A percentile compares a stretch with the other conserved stretches of the same genome.
Evolutionary conservation across 2,797 vertebrate genomes (phyloP).

Genomic region (Xyrichtys novacula): DNA sequence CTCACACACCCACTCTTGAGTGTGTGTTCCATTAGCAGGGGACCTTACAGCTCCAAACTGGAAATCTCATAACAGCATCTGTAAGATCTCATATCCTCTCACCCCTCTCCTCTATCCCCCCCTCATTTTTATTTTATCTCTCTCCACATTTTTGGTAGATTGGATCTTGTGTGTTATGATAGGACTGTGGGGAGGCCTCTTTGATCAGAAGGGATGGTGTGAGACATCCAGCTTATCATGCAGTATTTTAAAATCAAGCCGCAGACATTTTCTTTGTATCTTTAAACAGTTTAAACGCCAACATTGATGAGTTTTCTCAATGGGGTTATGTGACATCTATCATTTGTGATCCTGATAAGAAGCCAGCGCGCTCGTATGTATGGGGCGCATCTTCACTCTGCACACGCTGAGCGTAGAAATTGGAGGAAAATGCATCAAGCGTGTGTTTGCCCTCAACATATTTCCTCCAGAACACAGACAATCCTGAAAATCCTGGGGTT

Average conservation of each 20-base stretch:
- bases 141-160: constrained; percentile 54
- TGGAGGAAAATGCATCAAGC: neutral
- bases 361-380: constrained; percentile 11
- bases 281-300: constrained; percentile 16
- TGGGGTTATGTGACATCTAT: neutral
- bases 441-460: constrained; percentile 1
- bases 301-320: neutral
- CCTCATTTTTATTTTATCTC: constrained; percentile 45
- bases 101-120: constrained; percentile 23
- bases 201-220: constrained; percentile 48
- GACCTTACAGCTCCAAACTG: constrained; percentile 54
- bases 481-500: neutral
- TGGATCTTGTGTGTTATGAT: constrained; percentile 59
- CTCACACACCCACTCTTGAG: constrained; percentile 37
- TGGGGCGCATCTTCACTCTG: constrained; percentile 11
- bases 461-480: constrained; percentile 6
- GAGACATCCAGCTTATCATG: constrained; percentile 11
- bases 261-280: constrained; percentile 22
- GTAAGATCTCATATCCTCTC: constrained; percentile 64
- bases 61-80: constrained; percentile 73
- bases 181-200: constrained; percentile 35
- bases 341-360: constrained; percentile 15
- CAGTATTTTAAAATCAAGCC: constrained; percentile 34
- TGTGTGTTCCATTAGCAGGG: constrained; percentile 63
- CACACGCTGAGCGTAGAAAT: neutral